A percentile compares a stretch with the other conserved stretches of the same genome.
These are phyloP conservation scores for Syngnathoides biaculeatus DNA, from an alignment of 2,113 vertebrate species.

Conservation along the genomic window DNA sequence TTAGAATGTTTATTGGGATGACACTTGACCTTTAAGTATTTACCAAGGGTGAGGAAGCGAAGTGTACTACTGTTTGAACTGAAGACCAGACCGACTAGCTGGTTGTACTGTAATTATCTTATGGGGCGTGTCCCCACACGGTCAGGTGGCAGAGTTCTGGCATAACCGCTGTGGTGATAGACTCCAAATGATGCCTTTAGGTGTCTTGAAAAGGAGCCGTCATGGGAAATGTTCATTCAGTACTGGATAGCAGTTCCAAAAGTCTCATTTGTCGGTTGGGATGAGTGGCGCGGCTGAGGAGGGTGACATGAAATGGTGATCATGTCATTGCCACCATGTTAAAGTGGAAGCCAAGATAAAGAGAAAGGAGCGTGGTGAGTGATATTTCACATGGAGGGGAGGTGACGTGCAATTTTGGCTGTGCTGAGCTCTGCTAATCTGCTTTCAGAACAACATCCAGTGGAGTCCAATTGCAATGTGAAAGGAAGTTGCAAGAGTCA, in stretches of 20 bases:
- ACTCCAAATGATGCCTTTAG: conserved; percentile 45
- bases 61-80: conserved; percentile 7
- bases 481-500: background rate
- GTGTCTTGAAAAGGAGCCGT: conserved; percentile 64
- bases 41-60: background rate
- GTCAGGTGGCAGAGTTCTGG: conserved; percentile 7
- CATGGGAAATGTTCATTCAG: conserved; percentile 67
- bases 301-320: background rate
- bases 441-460: background rate
- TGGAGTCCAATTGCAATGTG: background rate
- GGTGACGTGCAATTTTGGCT: background rate
- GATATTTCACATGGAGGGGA: background rate
- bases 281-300: background rate
- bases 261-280: conserved; percentile 28
- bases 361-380: background rate
- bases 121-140: background rate
- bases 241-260: conserved; percentile 39
- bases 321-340: background rate
- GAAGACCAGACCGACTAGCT: background rate
- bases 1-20: no score
- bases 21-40: background rate
- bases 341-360: background rate
- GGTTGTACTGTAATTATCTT: background rate
- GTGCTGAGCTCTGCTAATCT: conserved; percentile 51
- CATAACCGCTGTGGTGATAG: conserved; percentile 27